Evolutionary conservation across 2,888 invertebrate species (phyloP), one percentile per base, ranked within the genome.

Genomic region (Aspidiotus rigidus): DNA sequence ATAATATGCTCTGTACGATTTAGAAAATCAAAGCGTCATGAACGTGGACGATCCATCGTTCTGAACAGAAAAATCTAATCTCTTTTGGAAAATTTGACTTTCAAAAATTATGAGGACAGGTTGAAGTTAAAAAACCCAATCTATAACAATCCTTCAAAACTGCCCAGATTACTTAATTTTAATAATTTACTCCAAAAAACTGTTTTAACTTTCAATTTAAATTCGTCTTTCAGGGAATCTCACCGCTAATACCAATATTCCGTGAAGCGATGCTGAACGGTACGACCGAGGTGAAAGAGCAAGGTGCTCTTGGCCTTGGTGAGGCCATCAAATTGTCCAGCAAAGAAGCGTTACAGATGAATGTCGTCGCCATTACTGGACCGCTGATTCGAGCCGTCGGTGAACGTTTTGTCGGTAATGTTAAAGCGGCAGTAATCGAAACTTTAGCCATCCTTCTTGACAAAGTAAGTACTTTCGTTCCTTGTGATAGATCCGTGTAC

Each of bases 301-400:
- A 89, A 73, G 96, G 97, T 0, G 93, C 97, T 8, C 87, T 91
- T 76, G 95, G 95, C 72, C 81, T 98, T 74, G 88, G 89, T 64
- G 86, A 87, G 78, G 78, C 80, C 42, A 93, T 95, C 76, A 83
- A 83, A 75, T 80, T 91, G 71, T 94, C 96, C 7, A 91, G 88
- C 73, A 85, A 95, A 0, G 83, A 86, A 66, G 93, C 96, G 7
- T 80, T 98, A 70, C 94, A 95, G 78, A 91, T 96, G 0, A 96
- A 96, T 62, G 97, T 98, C 6, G 91, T 98, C 72, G 91, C 94
- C 77, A 93, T 99, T 75, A 98, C 98, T 7, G 99, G 99, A 0
- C 98, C 99, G 0, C 83, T 99, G 72, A 99, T 99, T 80, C 86
- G 99, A 75, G 96, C 98, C 78, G 84, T 99, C 66, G 98, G 98